Evolutionary conservation across 2,888 invertebrate genomes (phyloP), one percentile per base, ranked within the genome.

Genomic region (Eucera pruinosa): DNA sequence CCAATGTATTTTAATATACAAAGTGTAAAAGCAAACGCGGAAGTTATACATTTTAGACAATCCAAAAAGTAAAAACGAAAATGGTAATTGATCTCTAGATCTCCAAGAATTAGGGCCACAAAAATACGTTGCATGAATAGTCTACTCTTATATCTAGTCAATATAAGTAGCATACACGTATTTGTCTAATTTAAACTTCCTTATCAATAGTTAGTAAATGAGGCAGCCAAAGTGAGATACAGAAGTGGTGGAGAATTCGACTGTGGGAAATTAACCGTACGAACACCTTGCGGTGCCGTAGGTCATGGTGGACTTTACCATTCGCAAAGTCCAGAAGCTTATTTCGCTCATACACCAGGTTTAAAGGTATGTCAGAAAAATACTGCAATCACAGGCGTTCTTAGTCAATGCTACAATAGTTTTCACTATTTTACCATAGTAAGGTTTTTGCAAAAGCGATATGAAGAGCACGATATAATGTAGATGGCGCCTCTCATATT

Each of bases 241-340:
- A 94, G 99, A 23, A 98, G 98, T 83, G 99, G 99, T 1, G 97
- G 96, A 23, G 93, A 95, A 88, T 99, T 96, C 92, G 95, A 97
- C 82, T 98, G 98, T 91, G 99, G 99, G 0, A 96, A 95, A 54
- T 93, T 99, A 65, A 99, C 99, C 0, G 94, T 99, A 43, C 94
- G 99, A 45, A 94, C 98, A 0, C 99, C 99, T 0, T 97, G 97
- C 93, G 97, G 98, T n/a, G 99, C 99, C 0, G 99, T 99, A 2
- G 99, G 99, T 0, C 99, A 99, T 93, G 99, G 99, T 0, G 99
- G 96, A 0, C 94, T 99, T 1, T 99, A 99, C 93, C 99, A 99
- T 93, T 99, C 99, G 4, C 99, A 99, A 93, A 97, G 97, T 91
- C 98, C 98, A 0, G 99, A 99, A 93, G 98, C 97, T 0, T 98